Evolutionary conservation across 2,797 vertebrate genomes (phyloP).

Genomic region (Alectoris magna): DNA sequence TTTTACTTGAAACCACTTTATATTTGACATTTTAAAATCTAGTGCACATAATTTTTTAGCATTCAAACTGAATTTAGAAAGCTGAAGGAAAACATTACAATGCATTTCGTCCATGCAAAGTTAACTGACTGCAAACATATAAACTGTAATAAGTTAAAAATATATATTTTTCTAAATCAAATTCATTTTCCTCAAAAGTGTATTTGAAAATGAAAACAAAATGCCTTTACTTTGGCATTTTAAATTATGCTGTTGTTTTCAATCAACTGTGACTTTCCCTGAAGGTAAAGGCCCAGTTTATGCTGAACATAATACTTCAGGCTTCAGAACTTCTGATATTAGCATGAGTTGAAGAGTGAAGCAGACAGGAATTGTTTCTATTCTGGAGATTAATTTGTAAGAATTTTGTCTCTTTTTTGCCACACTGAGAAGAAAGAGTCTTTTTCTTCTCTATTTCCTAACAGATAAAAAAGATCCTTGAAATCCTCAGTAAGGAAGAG

Average conservation of each 20-base stretch:
- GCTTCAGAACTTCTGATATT: background rate
- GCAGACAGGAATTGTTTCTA: background rate
- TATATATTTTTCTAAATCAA: conserved; percentile 22
- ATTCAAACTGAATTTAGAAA: conserved; percentile 70
- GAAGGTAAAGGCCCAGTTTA: background rate
- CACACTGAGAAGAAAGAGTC: background rate
- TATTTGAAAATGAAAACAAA: conserved; percentile 35
- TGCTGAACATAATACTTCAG: background rate
- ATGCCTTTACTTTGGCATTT: conserved; percentile 13
- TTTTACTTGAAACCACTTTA: conserved; percentile 68
- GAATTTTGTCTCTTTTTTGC: background rate
- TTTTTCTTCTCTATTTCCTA: background rate
- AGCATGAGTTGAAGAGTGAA: background rate
- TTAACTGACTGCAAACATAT: conserved; percentile 32
- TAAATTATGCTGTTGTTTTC: conserved; percentile 28
- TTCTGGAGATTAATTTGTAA: background rate
- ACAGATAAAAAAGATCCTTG: background rate
- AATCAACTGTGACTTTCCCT: conserved; percentile 33
- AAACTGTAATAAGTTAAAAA: conserved; percentile 21
- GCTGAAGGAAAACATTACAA: conserved; percentile 49
- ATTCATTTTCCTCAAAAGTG: conserved; percentile 31
- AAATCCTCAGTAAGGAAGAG: background rate
- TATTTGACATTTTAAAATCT: conserved; percentile 67
- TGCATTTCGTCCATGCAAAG: conserved; percentile 15
- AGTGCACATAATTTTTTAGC: conserved; percentile 33